Percentiles rank a stretch among this genome's conserved stretches.
Conservation (phyloP, 1,140 invertebrate species). For the Vanessa atalanta region DNA sequence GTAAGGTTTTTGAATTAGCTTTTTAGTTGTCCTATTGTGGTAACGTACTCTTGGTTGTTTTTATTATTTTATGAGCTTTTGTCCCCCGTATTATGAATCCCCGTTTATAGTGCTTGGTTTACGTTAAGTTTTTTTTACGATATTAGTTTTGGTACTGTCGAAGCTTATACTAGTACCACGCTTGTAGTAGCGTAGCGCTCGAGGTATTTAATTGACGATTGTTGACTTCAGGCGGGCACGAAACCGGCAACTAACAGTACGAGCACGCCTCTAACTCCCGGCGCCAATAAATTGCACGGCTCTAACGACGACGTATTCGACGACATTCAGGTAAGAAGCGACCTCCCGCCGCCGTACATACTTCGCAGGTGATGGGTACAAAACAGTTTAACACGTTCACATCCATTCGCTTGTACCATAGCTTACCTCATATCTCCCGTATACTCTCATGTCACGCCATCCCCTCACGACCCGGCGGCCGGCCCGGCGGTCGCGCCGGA, state of each 20-base stretch:
- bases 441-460: conserved; percentile 36
- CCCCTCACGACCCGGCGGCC: conserved; percentile 9
- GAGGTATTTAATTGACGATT: conserved; percentile 27
- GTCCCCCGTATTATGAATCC: neutral
- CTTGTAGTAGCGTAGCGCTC: conserved; percentile 10
- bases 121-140: neutral
- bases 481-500: conserved; percentile 38
- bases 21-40: neutral
- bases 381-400: conserved; percentile 74
- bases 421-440: conserved; percentile 39
- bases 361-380: conserved; percentile 64
- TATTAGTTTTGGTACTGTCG: neutral
- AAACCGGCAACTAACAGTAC: conserved; percentile 72
- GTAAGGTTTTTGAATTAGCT: conserved; percentile 48
- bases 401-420: conserved; percentile 61
- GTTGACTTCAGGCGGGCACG: conserved; percentile 65
- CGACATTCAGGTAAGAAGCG: conserved; percentile 75
- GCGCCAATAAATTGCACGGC: conserved; percentile 70
- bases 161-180: neutral
- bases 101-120: neutral
- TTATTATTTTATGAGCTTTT: conserved; percentile 5
- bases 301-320: conserved; percentile 79
- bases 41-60: neutral
- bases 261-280: conserved; percentile 73
- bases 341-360: conserved; percentile 16